Evolutionary conservation across 2,888 invertebrate genomes (phyloP).

Genomic region (Drosophila borborema): DNA sequence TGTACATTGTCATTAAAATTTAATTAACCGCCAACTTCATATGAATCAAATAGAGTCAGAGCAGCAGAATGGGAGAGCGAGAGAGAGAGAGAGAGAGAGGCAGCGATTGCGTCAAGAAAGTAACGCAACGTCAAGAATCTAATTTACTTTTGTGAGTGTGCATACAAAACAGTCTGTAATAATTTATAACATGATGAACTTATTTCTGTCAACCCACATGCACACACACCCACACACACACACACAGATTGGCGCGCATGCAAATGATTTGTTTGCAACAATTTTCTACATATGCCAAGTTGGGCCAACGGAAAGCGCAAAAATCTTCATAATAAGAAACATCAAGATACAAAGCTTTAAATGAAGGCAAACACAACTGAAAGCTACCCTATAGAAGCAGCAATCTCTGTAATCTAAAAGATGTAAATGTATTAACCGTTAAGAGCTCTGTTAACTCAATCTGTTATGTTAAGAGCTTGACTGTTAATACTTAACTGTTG

Average conservation of each 20-base stretch:
- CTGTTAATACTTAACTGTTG: background rate
- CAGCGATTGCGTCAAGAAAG: slow-evolving; percentile 19
- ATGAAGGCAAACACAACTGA: background rate
- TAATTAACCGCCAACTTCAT: slow-evolving; percentile 71
- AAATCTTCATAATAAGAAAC: slow-evolving; percentile 60
- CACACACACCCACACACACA: background rate
- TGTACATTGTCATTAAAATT: slow-evolving; percentile 72
- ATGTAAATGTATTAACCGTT: background rate
- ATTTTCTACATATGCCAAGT: slow-evolving; percentile 46
- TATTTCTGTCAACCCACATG: slow-evolving; percentile 41
- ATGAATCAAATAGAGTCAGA: slow-evolving; percentile 18
- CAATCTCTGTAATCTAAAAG: too few relatives aligned
- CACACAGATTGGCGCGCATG: slow-evolving; percentile 17
- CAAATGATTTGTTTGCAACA: slow-evolving; percentile 42
- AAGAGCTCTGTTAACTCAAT: background rate
- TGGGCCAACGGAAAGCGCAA: slow-evolving; percentile 21
- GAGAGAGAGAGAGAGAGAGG: slow-evolving; percentile 1
- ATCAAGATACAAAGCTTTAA: background rate
- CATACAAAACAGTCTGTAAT: slow-evolving; percentile 59
- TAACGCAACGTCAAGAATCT: slow-evolving; percentile 44
- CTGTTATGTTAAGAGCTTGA: background rate
- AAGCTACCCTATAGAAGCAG: slow-evolving; percentile 13
- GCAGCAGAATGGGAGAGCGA: background rate
- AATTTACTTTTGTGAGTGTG: slow-evolving; percentile 59
- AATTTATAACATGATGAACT: slow-evolving; percentile 72